Base-by-base conservation (phyloP, 2,888 invertebrate genomes). In the Pseudolycoriella hygida region DNA sequence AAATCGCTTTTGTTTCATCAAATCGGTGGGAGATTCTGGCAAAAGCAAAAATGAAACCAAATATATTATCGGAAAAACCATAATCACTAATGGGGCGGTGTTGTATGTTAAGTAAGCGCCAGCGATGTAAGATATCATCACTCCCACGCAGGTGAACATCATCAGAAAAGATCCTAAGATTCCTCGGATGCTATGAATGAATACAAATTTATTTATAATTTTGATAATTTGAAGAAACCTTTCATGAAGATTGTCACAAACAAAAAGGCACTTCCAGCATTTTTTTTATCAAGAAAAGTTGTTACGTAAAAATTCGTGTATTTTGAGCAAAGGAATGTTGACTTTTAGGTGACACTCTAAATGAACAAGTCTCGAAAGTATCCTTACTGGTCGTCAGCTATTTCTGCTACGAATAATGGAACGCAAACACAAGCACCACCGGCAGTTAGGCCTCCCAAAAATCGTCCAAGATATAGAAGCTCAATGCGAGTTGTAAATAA, bases 381-480 rank as follows among this genome's bases (percentile, higher is more conserved):
- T 10, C 4, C 34, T 34, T 48, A 63, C 64, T 54, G 55, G 30
- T 55, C 54, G 50, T 63, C 59, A 0, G 64, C 54, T 15, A 65
- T 64, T 55, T 65, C 64, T 2, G 62, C 57, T 11, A 64, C 56
- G 39, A 57, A 64, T 14, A 64, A 55, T 15, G 64, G 62, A 25
- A 62, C 44, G 1, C 57, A 56, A 6, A 60, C 50, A 30, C 54
- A 60, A 31, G 57, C 45, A 15, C 62, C 64, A 14, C 65, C 64
- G n/a, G 64, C 64, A 2, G 60, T 58, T 15, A 58, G 19, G 5
- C 64, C 64, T 2, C 54, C 56, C 20, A 57, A 54, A 3, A 60
- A 46, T 8, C 64, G 53, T 3, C 60, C 60, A 17, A 57, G 51
- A 48, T 61, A 65, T 0, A 64, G 49, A 50, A 55, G 55, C 45